These are phyloP conservation scores for Cephus nigrinus DNA, from an alignment of 2,888 invertebrate species.

Conservation along the genomic window DNA sequence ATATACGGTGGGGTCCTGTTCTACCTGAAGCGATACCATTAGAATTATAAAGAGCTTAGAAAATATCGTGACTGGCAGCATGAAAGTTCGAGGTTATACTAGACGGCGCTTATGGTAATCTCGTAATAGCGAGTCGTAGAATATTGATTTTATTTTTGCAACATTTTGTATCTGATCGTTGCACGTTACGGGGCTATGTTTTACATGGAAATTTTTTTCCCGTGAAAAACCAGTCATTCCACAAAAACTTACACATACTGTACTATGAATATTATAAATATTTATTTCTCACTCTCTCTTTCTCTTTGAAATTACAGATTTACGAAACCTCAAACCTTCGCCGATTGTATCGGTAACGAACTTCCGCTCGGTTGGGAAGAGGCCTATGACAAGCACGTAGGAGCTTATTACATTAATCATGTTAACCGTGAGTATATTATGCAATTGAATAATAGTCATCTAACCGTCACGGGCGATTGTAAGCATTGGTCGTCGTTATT, in stretches of 20 bases:
- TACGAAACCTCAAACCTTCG: conserved; percentile 96
- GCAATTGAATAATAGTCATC: background rate
- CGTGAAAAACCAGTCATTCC: no score
- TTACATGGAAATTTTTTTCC: no score
- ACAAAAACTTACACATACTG: background rate
- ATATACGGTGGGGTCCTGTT: conserved; percentile 10
- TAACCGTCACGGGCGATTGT: background rate
- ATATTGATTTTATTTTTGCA: background rate
- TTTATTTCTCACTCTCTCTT: conserved; percentile 5
- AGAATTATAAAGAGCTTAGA: conserved; percentile 18
- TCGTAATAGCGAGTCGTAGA: background rate
- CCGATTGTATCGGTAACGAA: conserved; percentile 98
- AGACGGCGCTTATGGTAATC: background rate
- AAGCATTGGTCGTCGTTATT: conserved; percentile 2
- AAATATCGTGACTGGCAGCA: background rate
- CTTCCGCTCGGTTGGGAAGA: conserved; percentile 98
- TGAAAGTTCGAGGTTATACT: background rate
- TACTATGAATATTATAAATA: background rate
- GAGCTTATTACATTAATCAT: conserved; percentile 97
- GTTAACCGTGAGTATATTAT: conserved; percentile 84
- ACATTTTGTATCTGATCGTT: background rate
- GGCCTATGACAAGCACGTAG: conserved; percentile 92
- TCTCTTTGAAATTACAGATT: conserved; percentile 77
- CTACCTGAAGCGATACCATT: conserved; percentile 16
- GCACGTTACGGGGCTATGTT: background rate